Evolutionary conservation across 2,888 invertebrate genomes (phyloP).

Genomic region (Erynnis tages): DNA sequence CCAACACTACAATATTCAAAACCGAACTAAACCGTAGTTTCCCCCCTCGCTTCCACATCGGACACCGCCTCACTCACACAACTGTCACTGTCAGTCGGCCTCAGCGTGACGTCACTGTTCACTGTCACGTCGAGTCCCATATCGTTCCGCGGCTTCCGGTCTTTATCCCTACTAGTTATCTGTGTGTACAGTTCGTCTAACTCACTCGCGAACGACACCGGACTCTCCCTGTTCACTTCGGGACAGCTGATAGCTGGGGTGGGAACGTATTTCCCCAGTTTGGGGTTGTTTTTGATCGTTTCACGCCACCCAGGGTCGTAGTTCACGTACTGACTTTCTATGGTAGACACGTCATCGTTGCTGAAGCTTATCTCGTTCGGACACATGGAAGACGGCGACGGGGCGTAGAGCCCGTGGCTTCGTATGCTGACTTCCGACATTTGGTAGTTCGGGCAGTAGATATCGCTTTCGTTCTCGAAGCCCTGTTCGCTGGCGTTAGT

Average conservation of each 20-base stretch:
- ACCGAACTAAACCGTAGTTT: conserved; percentile 60
- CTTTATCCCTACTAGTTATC: conserved; percentile 77
- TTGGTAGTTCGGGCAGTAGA: conserved; percentile 82
- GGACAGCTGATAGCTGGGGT: conserved; percentile 72
- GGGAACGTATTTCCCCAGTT: conserved; percentile 63
- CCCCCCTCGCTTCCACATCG: conserved; percentile 61
- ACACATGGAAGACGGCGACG: conserved; percentile 80
- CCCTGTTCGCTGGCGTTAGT: conserved; percentile 74
- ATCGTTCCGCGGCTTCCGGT: conserved; percentile 54
- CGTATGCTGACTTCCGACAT: conserved; percentile 84
- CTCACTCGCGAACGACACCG: conserved; percentile 77
- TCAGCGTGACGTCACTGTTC: conserved; percentile 71
- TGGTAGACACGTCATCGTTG: conserved; percentile 72
- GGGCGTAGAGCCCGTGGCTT: conserved; percentile 84
- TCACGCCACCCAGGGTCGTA: conserved; percentile 80
- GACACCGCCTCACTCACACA: conserved; percentile 74
- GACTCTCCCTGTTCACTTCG: conserved; percentile 70
- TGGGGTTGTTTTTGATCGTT: conserved; percentile 67
- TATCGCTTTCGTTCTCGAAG: conserved; percentile 82
- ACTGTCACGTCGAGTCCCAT: conserved; percentile 62
- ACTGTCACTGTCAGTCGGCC: conserved; percentile 70
- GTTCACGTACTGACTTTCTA: conserved; percentile 80
- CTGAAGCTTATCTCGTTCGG: conserved; percentile 77
- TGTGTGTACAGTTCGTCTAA: conserved; percentile 87
- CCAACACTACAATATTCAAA: conserved; percentile 37